Base-by-base conservation (phyloP, 1,140 invertebrate genomes). In the Drosophila obscura region DNA sequence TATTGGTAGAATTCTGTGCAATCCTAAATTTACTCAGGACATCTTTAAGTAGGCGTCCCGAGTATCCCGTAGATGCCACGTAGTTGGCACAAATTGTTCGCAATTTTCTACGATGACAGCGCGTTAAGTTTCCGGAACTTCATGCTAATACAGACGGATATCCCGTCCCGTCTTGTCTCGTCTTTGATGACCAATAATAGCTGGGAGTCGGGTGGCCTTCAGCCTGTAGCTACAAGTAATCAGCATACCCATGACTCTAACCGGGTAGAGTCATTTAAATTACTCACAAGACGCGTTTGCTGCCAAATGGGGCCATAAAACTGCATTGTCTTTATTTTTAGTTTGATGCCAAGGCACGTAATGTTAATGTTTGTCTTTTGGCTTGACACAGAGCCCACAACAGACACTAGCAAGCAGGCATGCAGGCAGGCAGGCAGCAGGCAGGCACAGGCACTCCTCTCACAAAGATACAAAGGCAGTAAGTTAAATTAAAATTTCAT, bases 401-500 rank as follows among this genome's bases (percentile, higher is more conserved):
- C 59, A 22, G 19, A 26, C 53, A 62, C 22, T 24, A 24, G 22
- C 63, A 35, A 28, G 2, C 4, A n/a, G 48, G 22, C 52, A 49
- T 41, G 48, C 46, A 52, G 19, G 19, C 63, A 35, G 41, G 22
- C 4, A n/a, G 48, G 22, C 52, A 49, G 22, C 4, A n/a, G 48
- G 22, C 52, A 49, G 45, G 48, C 46, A 52, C 22, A 39, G 24
- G 60, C 44, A n/a, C 26, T 24, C 22, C 4, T 4, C 22, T 3
- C 22, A 4, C 22, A 24, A 2, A 0, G 22, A 24, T 4, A 4
- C 22, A 24, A 24, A 24, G 50, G 46, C 41, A 66, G 65, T 61
- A 85, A 82, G 78, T 73, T 72, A 79, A 87, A 88, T 87, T 88
- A 88, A 87, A 82, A 77, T 82, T 87, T 87, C 78, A 87, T 82